Evolutionary conservation across 2,113 vertebrate species (phyloP).

Genomic region (Danionella cerebrum): DNA sequence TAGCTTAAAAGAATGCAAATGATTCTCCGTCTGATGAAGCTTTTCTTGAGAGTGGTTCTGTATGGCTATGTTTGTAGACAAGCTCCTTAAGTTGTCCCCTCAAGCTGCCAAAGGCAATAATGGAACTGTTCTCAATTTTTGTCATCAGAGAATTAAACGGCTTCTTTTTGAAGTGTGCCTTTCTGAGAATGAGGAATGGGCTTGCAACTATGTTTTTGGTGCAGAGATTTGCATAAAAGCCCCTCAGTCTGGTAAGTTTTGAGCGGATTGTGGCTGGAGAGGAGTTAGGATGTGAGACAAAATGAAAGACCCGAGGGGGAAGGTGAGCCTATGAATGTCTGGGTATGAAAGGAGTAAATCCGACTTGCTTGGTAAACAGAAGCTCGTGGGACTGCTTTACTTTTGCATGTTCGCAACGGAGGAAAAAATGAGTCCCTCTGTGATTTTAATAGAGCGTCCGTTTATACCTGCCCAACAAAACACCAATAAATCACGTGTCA

Average conservation of each 20-base stretch:
- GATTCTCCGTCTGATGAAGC: constrained; percentile 5
- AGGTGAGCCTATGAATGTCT: constrained; percentile 65
- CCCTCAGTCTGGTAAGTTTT: constrained; percentile 61
- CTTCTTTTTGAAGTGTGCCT: constrained; percentile 65
- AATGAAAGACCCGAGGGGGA: constrained; percentile 62
- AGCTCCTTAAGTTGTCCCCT: constrained; percentile 51
- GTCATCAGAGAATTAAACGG: constrained; percentile 59
- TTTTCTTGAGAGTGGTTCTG: constrained; percentile 25
- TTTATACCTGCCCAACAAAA: constrained; percentile 63
- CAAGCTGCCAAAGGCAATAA: constrained; percentile 52
- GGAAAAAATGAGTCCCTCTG: constrained; percentile 55
- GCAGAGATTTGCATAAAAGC: constrained; percentile 70
- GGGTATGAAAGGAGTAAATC: constrained; percentile 63
- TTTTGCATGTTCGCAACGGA: constrained; percentile 55
- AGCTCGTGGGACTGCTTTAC: constrained; percentile 61
- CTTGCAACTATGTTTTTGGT: constrained; percentile 57
- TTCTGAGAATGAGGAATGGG: constrained; percentile 52
- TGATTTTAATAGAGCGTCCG: constrained; percentile 64
- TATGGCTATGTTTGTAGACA: constrained; percentile 55
- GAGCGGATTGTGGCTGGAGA: constrained; percentile 62
- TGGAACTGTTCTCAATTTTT: constrained; percentile 50
- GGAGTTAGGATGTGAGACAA: constrained; percentile 61
- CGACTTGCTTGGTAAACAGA: constrained; percentile 71
- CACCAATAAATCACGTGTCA: constrained; percentile 54
- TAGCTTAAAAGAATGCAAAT: constrained; percentile 21